Percentiles rank a stretch among this genome's conserved stretches.
Evolutionary conservation across 2,888 invertebrate species (phyloP).

Genomic region (Catonia carolina): DNA sequence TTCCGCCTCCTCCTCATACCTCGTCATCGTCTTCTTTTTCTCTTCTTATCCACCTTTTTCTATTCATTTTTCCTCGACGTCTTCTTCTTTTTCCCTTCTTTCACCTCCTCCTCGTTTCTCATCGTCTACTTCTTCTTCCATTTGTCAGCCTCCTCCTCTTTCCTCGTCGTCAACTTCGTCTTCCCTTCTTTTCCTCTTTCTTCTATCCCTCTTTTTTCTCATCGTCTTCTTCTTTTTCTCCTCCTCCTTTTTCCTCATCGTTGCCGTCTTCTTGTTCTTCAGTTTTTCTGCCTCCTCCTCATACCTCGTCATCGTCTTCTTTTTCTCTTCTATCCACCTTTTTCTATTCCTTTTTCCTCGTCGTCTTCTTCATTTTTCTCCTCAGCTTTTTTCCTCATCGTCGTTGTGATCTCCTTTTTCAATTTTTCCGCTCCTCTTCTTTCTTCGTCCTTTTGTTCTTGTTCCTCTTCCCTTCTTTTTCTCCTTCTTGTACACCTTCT

Average conservation of each 20-base stretch:
- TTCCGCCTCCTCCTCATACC: neutral
- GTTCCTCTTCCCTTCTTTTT: too few relatives aligned
- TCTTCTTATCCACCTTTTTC: neutral
- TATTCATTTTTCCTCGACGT: neutral
- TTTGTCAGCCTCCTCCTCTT: neutral
- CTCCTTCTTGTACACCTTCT: too few relatives aligned
- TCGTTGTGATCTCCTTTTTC: too few relatives aligned
- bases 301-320: neutral
- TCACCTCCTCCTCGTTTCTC: neutral
- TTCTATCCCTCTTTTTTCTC: neutral
- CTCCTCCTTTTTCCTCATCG: neutral
- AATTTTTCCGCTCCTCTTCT: too few relatives aligned
- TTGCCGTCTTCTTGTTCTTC: neutral
- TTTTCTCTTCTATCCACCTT: neutral
- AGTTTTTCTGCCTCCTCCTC: neutral
- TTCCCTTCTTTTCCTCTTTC: neutral
- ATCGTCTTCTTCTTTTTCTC: neutral
- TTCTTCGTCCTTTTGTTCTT: too few relatives aligned
- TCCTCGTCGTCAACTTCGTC: neutral
- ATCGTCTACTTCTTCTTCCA: constrained; percentile 9
- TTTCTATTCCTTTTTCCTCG: neutral
- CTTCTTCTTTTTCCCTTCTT: neutral
- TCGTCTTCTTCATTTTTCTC: neutral
- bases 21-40: neutral
- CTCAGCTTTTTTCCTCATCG: neutral